Percentiles rank a stretch among this genome's conserved stretches.
Evolutionary conservation across 2,797 vertebrate species (phyloP).

Genomic region (Adrianichthys oophorus): DNA sequence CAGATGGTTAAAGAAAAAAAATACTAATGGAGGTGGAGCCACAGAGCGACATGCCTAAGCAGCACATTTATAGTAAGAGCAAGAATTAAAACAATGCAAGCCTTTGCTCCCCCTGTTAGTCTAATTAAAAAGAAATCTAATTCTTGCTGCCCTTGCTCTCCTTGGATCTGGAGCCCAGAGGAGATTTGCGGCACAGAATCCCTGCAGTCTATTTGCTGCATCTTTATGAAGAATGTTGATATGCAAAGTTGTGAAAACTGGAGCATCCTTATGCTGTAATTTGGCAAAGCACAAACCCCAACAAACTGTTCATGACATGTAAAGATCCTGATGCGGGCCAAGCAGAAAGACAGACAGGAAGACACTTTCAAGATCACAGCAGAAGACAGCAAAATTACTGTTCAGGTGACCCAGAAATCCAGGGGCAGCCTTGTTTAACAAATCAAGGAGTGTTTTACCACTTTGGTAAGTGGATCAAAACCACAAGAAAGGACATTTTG

Average conservation of each 20-base stretch:
- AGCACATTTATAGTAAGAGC: conserved; percentile 70
- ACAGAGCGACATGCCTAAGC: conserved; percentile 68
- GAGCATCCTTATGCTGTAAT: conserved; percentile 12
- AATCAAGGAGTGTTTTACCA: conserved; percentile 77
- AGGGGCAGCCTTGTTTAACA: conserved; percentile 84
- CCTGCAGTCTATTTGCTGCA: conserved; percentile 32
- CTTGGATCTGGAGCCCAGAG: conserved; percentile 49
- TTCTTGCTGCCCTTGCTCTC: conserved; percentile 67
- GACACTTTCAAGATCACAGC: conserved; percentile 54
- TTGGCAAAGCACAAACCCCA: not conserved
- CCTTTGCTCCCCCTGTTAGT: conserved; percentile 68
- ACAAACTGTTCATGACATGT: not conserved
- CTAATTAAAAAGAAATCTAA: conserved; percentile 75
- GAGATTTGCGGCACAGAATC: conserved; percentile 55
- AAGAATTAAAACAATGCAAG: conserved; percentile 79
- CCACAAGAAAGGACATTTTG: conserved; percentile 72
- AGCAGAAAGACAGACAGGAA: conserved; percentile 51
- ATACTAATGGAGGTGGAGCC: conserved; percentile 68
- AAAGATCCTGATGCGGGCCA: conserved; percentile 9
- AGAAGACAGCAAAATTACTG: conserved; percentile 75
- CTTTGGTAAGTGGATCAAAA: conserved; percentile 72
- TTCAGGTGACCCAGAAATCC: conserved; percentile 82
- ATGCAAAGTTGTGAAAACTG: conserved; percentile 38
- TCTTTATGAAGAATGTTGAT: conserved; percentile 36
- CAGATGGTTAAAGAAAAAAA: conserved; percentile 70